Conservation (phyloP, 2,113 vertebrate species). For the Leptocoma aspasia region DNA sequence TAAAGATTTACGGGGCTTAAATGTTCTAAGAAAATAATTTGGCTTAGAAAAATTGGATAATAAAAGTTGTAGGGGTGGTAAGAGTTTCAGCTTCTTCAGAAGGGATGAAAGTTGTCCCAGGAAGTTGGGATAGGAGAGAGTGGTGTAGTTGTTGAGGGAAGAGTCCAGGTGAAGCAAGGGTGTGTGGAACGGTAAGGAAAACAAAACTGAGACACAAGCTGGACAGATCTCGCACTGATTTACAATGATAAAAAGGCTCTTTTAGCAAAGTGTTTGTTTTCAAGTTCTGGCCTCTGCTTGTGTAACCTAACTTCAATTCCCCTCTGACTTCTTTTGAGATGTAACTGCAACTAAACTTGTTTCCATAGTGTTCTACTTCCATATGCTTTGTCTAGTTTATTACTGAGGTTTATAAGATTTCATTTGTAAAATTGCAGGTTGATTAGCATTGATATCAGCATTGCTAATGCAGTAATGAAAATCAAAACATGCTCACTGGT, state of each 20-base stretch:
- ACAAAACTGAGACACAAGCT: neutral
- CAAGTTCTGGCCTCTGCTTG: neutral
- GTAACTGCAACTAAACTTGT: neutral
- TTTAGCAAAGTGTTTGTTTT: neutral
- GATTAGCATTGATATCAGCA: neutral
- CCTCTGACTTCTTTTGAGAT: neutral
- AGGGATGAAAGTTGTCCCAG: neutral
- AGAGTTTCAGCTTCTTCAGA: neutral
- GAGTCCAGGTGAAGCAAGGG: neutral
- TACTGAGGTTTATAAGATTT: neutral
- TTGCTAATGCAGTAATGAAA: neutral
- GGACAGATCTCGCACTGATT: neutral
- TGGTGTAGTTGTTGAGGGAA: neutral
- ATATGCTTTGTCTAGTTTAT: neutral
- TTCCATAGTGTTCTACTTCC: neutral
- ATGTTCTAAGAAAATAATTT: neutral
- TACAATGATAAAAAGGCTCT: neutral
- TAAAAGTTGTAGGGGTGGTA: neutral
- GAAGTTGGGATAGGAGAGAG: neutral
- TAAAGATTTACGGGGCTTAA: neutral
- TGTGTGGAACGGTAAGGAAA: neutral
- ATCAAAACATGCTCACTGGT: neutral
- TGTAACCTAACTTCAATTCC: neutral
- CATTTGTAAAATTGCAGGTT: neutral
- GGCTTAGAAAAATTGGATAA: neutral